These are phyloP conservation scores for Ctenoplectra terminalis DNA, from an alignment of 1,140 invertebrate species.

Conservation along the genomic window DNA sequence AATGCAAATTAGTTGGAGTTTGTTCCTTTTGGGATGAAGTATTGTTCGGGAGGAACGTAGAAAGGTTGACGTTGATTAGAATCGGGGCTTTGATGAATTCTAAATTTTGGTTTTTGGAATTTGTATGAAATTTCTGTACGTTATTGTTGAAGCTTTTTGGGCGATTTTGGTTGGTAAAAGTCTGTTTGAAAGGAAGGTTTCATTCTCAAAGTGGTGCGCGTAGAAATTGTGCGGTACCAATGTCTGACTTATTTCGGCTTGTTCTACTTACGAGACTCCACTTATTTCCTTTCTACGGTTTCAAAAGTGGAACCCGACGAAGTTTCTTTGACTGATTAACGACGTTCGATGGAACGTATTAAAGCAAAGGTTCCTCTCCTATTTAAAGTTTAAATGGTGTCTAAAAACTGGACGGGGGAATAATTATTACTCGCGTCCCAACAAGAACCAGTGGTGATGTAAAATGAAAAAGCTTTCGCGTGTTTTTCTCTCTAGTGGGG, in stretches of 20 bases:
- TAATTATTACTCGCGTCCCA: slow-evolving; percentile 12
- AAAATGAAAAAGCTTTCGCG: slow-evolving; percentile 19
- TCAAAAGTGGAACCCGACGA: neutral
- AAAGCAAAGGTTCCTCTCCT: neutral
- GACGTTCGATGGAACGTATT: neutral
- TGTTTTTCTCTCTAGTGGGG: slow-evolving; percentile 1
- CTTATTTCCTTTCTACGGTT: neutral
- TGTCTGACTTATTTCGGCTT: neutral
- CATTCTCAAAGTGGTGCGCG: too few species aligned
- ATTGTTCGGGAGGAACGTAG: neutral
- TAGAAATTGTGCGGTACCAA: too few species aligned
- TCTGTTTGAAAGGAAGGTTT: too few species aligned
- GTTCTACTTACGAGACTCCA: neutral
- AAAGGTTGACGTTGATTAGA: neutral
- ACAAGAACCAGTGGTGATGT: neutral
- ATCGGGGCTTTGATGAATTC: too few species aligned
- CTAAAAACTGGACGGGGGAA: neutral
- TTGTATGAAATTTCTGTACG: too few species aligned
- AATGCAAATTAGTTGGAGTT: neutral
- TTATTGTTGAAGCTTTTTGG: too few species aligned
- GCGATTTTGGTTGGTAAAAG: too few species aligned
- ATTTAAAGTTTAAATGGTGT: neutral
- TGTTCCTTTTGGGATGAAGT: neutral
- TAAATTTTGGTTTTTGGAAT: too few species aligned
- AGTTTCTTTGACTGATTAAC: neutral